Percentiles rank a stretch among this genome's conserved stretches.
phyloP scores from a whole-genome alignment of 2,797 vertebrate genomes.

The Hippoglossus hippoglossus region DNA sequence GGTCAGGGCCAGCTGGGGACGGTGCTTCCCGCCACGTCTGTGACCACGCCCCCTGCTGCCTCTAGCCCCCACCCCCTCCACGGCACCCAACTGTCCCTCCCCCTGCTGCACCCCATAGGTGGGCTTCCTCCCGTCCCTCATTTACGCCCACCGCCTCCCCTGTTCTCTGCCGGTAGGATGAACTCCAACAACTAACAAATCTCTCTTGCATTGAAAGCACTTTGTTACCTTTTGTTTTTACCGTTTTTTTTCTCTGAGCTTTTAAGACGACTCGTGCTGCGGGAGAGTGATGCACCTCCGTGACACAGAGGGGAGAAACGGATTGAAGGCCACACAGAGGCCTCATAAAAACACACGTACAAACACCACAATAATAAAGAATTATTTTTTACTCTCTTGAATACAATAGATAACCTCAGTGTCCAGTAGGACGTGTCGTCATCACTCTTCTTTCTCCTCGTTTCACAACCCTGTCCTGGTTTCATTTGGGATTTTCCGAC shows the following conservation, averaged over 20 bases:
- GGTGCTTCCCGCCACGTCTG: constrained; percentile 49
- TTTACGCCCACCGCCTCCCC: constrained; percentile 86
- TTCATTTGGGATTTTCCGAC: constrained; percentile 51
- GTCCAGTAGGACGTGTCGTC: constrained; percentile 60
- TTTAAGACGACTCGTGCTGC: constrained; percentile 52
- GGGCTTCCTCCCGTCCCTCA: constrained; percentile 85
- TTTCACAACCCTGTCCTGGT: constrained; percentile 50
- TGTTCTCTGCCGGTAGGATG: constrained; percentile 89
- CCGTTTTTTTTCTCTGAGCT: constrained; percentile 52
- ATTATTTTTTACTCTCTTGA: constrained; percentile 77
- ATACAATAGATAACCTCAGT: constrained; percentile 78
- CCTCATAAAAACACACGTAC: constrained; percentile 54
- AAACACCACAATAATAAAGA: constrained; percentile 64
- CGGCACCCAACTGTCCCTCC: constrained; percentile 79
- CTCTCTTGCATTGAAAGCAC: constrained; percentile 72
- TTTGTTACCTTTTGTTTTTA: constrained; percentile 63
- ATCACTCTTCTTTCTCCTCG: constrained; percentile 47
- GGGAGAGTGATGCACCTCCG: constrained; percentile 51
- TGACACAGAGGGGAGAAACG: constrained; percentile 49
- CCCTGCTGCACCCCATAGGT: constrained; percentile 85
- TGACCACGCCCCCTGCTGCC: constrained; percentile 56
- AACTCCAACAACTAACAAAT: constrained; percentile 86
- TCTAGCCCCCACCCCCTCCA: constrained; percentile 67
- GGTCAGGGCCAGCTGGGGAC: constrained; percentile 67
- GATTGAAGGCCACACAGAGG: constrained; percentile 46